phyloP scores from a whole-genome alignment of 2,888 invertebrate genomes.

The Drosophila peninsularis region DNA sequence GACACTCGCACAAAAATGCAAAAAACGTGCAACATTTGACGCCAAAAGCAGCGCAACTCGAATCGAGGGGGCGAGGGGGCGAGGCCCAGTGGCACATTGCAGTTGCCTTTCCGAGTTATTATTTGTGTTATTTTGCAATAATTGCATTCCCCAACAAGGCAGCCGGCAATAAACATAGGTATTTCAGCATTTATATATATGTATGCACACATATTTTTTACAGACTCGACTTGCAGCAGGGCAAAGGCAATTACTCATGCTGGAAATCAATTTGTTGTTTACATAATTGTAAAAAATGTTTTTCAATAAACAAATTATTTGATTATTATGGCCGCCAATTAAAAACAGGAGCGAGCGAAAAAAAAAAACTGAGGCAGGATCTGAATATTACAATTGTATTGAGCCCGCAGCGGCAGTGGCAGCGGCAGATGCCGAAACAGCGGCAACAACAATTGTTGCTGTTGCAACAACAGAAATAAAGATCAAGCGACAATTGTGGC shows the following conservation, averaged over 20 bases:
- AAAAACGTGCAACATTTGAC: conserved; percentile 80
- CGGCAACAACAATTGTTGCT: conserved; percentile 17
- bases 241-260: conserved; percentile 78
- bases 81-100: neutral
- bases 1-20: conserved; percentile 74
- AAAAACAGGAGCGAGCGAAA: conserved; percentile 66
- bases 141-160: conserved; percentile 64
- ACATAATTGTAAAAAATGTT: conserved; percentile 83
- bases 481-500: conserved; percentile 72
- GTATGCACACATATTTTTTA: conserved; percentile 1
- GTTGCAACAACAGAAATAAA: conserved; percentile 39
- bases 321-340: conserved; percentile 83
- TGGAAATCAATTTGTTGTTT: conserved; percentile 83
- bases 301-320: conserved; percentile 84
- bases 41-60: conserved; percentile 45
- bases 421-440: conserved; percentile 20
- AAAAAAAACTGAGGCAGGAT: conserved; percentile 20
- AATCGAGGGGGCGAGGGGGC: neutral
- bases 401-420: conserved; percentile 10
- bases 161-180: conserved; percentile 21
- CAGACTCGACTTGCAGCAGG: neutral
- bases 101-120: conserved; percentile 34
- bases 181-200: neutral
- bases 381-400: conserved; percentile 42
- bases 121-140: conserved; percentile 68